Evolutionary conservation across 2,797 vertebrate species (phyloP).

Genomic region (Chrosomus eos): DNA sequence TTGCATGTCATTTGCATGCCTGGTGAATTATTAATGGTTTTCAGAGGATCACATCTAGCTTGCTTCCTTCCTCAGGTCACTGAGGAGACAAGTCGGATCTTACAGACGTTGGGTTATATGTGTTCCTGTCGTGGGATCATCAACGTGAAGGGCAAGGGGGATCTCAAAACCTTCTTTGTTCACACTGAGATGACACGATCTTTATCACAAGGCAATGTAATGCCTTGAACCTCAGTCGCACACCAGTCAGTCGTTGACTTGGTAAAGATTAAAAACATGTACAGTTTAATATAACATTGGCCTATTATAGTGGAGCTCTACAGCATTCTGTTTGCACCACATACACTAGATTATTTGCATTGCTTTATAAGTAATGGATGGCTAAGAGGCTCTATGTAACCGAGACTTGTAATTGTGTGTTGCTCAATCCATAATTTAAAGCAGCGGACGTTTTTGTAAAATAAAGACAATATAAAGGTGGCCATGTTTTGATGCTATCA

Average conservation of each 20-base stretch:
- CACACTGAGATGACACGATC: conserved; percentile 96
- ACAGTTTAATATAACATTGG: conserved; percentile 22
- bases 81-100: conserved; percentile 88
- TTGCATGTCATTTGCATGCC: not conserved
- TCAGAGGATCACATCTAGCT: not conserved
- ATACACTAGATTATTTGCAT: conserved; percentile 46
- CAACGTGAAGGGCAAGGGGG: conserved; percentile 97
- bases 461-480: conserved; percentile 74
- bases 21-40: not conserved
- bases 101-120: conserved; percentile 89
- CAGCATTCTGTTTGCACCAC: conserved; percentile 18
- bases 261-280: conserved; percentile 15
- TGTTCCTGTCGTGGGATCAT: conserved; percentile 96
- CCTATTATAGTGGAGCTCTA: conserved; percentile 20
- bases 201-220: conserved; percentile 92
- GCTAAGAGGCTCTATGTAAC: conserved; percentile 48
- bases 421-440: conserved; percentile 33
- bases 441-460: conserved; percentile 68
- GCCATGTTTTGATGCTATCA: conserved; percentile 86
- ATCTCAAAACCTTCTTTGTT: conserved; percentile 95
- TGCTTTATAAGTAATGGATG: conserved; percentile 56
- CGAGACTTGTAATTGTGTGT: conserved; percentile 48
- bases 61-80: conserved; percentile 82
- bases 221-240: conserved; percentile 80
- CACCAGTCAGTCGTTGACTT: not conserved